Evolutionary conservation across 2,113 vertebrate species (phyloP).

Genomic region (Prinia subflava): DNA sequence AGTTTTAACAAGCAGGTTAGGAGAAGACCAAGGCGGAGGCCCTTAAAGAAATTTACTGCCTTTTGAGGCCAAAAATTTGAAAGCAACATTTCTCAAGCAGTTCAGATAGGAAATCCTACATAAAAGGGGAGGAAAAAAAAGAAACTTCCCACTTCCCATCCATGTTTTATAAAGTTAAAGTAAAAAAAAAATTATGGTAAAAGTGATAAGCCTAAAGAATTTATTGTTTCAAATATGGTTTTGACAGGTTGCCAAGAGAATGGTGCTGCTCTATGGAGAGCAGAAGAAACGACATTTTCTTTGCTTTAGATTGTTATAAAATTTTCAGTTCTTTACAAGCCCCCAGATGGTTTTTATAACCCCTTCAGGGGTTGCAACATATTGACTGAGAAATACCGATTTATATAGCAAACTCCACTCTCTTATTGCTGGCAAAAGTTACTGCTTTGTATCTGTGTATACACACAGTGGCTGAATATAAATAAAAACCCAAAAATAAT

Average conservation of each 20-base stretch:
- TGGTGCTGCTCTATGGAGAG: neutral
- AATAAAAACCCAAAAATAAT: constrained; percentile 40
- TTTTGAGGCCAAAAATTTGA: neutral
- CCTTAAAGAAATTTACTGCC: neutral
- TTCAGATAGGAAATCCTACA: neutral
- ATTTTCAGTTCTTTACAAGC: constrained; percentile 50
- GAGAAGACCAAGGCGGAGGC: neutral
- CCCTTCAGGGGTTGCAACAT: constrained; percentile 32
- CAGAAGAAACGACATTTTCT: constrained; percentile 47
- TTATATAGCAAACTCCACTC: constrained; percentile 28
- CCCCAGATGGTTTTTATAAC: constrained; percentile 59
- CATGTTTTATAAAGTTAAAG: neutral
- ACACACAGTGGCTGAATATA: neutral
- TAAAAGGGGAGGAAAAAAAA: neutral
- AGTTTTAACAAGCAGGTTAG: constrained; percentile 32
- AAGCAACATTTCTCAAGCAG: neutral
- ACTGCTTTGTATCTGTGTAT: constrained; percentile 19
- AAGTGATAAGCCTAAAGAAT: constrained; percentile 46
- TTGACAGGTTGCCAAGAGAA: constrained; percentile 24
- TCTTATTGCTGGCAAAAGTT: constrained; percentile 37
- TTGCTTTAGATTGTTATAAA: constrained; percentile 48
- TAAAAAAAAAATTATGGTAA: neutral
- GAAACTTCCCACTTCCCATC: neutral
- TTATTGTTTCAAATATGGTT: constrained; percentile 21
- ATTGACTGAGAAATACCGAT: constrained; percentile 51